Evolutionary conservation across 2,888 invertebrate genomes (phyloP).

Genomic region (Dasysyrphus tricinctus): DNA sequence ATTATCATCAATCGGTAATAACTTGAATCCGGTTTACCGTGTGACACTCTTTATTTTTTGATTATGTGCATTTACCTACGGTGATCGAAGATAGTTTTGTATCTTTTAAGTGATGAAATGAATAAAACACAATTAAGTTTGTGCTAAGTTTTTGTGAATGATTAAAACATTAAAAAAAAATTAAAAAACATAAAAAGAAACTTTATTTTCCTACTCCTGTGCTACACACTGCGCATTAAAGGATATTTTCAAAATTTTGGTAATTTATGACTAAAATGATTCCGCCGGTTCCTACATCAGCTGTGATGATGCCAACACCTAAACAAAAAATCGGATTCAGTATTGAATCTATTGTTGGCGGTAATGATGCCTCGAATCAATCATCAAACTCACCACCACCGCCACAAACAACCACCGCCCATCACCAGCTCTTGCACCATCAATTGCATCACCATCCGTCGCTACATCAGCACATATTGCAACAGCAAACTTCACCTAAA

Average conservation of each 20-base stretch:
- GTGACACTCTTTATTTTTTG: slow-evolving; percentile 7
- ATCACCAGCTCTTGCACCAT: slow-evolving; percentile 65
- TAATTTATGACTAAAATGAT: slow-evolving; percentile 88
- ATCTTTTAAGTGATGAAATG: slow-evolving; percentile 43
- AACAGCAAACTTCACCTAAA: slow-evolving; percentile 78
- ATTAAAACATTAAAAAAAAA: slow-evolving; percentile 18
- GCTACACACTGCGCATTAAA: slow-evolving; percentile 58
- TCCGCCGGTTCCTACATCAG: slow-evolving; percentile 97
- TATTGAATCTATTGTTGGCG: slow-evolving; percentile 97
- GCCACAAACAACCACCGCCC: slow-evolving; percentile 76
- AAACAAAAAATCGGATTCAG: slow-evolving; percentile 98
- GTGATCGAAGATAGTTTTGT: slow-evolving; percentile 40
- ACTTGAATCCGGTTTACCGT: slow-evolving; percentile 45
- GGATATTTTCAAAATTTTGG: slow-evolving; percentile 66
- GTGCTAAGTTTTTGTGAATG: slow-evolving; percentile 44
- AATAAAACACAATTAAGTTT: slow-evolving; percentile 19
- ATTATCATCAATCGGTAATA: slow-evolving; percentile 53
- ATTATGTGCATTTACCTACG: slow-evolving; percentile 67
- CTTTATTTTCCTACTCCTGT: slow-evolving; percentile 54
- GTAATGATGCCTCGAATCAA: slow-evolving; percentile 84
- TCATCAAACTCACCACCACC: slow-evolving; percentile 47
- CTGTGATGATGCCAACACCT: slow-evolving; percentile 93
- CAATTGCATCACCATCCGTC: slow-evolving; percentile 67
- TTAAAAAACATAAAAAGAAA: slow-evolving; percentile 27
- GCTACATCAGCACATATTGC: slow-evolving; percentile 70